Conservation (phyloP, 64 coral and sea anemone genomes). For the Cladopsammia gracilis region DNA sequence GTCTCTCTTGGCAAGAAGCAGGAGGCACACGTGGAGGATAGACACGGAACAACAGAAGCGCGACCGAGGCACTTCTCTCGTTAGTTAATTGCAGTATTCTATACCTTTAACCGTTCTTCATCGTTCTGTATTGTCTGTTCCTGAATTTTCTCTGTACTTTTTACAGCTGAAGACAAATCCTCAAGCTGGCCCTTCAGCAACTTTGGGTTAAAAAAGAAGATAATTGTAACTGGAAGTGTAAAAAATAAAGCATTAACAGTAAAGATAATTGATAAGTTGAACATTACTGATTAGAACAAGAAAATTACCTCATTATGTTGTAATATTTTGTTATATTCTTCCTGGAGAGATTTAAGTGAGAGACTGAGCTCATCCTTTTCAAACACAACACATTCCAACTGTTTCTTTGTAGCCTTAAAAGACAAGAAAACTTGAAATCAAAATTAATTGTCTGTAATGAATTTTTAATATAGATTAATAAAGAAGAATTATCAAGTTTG, state of each 20-base stretch:
- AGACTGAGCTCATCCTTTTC: slow-evolving; percentile 81
- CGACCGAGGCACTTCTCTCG: background rate
- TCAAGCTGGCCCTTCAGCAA: slow-evolving; percentile 26
- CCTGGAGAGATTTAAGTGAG: slow-evolving; percentile 65
- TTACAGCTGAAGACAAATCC: slow-evolving; percentile 20
- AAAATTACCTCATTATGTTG: slow-evolving; percentile 70
- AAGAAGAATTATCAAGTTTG: too few relatives aligned
- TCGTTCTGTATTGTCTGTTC: background rate
- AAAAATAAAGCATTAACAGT: too few relatives aligned
- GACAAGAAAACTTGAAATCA: background rate
- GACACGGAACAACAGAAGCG: too few relatives aligned
- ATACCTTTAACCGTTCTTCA: slow-evolving; percentile 14
- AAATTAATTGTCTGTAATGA: background rate
- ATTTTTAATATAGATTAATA: background rate
- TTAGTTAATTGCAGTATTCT: background rate
- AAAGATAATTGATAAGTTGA: background rate
- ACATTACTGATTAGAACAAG: background rate
- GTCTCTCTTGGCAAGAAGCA: too few relatives aligned
- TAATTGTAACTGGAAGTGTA: too few relatives aligned
- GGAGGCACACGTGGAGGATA: too few relatives aligned
- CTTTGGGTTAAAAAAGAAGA: background rate
- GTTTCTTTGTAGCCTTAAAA: slow-evolving; percentile 47
- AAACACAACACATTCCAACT: slow-evolving; percentile 75
- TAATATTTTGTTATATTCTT: slow-evolving; percentile 49
- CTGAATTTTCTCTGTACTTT: background rate